Base-by-base conservation (phyloP, 2,113 vertebrate species). In the Cheilinus undulatus region DNA sequence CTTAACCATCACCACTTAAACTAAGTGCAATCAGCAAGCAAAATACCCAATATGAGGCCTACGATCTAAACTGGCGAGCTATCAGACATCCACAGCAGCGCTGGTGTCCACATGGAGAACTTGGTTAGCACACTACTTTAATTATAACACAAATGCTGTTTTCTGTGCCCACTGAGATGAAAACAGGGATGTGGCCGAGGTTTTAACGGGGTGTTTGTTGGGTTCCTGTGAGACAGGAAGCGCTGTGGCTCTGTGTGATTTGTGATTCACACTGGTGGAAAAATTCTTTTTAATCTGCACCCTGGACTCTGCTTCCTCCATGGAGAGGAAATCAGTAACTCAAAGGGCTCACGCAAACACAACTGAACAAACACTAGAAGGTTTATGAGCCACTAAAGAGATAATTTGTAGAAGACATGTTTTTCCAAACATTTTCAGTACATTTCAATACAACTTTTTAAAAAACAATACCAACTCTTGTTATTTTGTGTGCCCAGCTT, bases 181-280 rank as follows among this genome's bases (percentile, higher is more conserved):
- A 83, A 80, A 88, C 73, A 15, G 40, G 69, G 75, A 78, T 88
- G 78, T 75, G 80, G 80, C 81, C 86, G 85, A 17, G 78, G 82
- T 88, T 85, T 91, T 71, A 85, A 90, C 70, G 73, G 76, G 72
- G 79, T 85, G 87, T 91, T 87, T 89, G 84, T 81, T 85, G 80
- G 69, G 76, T 79, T 88, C 78, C 77, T 57, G 69, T 64, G 73
- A 53, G 58, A 84, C 75, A 40, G 83, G 79, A 85, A 87, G 62
- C 77, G 59, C 70, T 63, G 71, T 46, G 86, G 62, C 83, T 79
- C 69, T 45, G 11, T 76, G 79, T 80, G 69, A 90, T 89, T 89
- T 85, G 82, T 70, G 73, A 91, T 87, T 91, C 68, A 59, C 76
- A 67, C 52, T 61, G 81, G 71, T 67, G 83, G 76, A 81, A 72